Evolutionary conservation across 2,797 vertebrate species (phyloP).

Genomic region (Anguilla anguilla): DNA sequence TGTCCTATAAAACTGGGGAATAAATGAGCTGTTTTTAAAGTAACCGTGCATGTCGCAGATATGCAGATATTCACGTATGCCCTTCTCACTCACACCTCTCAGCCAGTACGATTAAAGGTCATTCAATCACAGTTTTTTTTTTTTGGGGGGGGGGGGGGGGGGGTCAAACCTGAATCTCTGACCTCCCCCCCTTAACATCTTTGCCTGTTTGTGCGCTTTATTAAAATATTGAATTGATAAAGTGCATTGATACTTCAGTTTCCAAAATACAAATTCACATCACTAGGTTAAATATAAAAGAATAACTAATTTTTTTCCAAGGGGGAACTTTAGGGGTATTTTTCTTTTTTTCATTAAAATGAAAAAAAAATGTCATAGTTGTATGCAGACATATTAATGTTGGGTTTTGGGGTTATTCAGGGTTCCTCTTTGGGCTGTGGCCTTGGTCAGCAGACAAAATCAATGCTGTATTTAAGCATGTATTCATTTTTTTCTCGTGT

Average conservation of each 20-base stretch:
- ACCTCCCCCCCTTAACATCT: too few relatives aligned
- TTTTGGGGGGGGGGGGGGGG: background rate
- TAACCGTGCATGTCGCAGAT: background rate
- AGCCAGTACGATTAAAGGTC: background rate
- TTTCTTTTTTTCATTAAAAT: background rate
- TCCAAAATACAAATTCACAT: background rate
- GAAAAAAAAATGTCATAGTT: background rate
- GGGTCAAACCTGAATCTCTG: too few relatives aligned
- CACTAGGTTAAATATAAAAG: background rate
- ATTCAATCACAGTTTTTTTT: background rate
- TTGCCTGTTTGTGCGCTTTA: too few relatives aligned
- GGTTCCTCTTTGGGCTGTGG: too few relatives aligned
- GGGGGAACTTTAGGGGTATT: background rate
- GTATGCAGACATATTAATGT: background rate
- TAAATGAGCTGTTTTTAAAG: background rate
- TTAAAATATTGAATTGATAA: too few relatives aligned
- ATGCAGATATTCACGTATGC: background rate
- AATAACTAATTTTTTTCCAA: background rate
- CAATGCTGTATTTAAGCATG: too few relatives aligned
- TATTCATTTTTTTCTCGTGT: too few relatives aligned
- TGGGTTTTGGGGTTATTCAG: too few relatives aligned
- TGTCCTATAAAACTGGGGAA: background rate
- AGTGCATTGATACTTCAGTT: too few relatives aligned
- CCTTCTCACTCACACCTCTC: background rate
- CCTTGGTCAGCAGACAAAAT: too few relatives aligned